These are phyloP conservation scores for Bubalus kerabau DNA, from an alignment of 2,113 vertebrate genomes.

Conservation along the genomic window DNA sequence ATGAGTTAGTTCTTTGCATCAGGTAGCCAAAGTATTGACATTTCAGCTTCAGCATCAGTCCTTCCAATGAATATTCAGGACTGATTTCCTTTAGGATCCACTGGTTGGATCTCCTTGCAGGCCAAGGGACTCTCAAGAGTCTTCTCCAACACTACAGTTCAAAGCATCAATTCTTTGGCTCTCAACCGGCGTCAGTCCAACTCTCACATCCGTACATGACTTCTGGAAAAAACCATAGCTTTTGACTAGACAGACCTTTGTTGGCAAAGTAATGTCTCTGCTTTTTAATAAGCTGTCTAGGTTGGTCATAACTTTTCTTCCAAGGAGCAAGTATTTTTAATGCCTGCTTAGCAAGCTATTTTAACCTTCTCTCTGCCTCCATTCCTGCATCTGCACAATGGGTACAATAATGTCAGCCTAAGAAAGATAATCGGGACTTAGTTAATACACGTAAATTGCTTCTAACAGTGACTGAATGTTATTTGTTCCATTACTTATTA, in stretches of 20 bases:
- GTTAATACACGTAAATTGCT: not conserved
- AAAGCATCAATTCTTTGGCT: accelerated
- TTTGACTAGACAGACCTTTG: not conserved
- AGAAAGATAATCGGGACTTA: not conserved
- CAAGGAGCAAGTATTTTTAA: not conserved
- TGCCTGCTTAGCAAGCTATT: not conserved
- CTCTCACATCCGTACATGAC: not conserved
- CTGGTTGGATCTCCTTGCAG: not conserved
- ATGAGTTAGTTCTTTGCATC: not conserved
- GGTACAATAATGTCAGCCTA: not conserved
- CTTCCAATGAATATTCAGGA: not conserved
- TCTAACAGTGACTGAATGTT: not conserved
- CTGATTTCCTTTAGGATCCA: not conserved
- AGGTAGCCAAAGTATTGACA: not conserved
- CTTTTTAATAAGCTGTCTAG: not conserved
- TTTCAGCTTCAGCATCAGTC: not conserved
- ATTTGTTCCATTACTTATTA: not conserved
- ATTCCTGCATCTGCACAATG: not conserved
- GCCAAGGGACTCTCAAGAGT: not conserved
- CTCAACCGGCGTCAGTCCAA: not conserved
- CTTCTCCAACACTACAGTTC: not conserved
- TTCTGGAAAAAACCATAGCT: not conserved
- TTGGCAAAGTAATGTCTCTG: not conserved
- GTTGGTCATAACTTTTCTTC: not conserved
- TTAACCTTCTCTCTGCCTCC: not conserved